These are phyloP conservation scores for Gonioctena quinquepunctata DNA, from an alignment of 1,140 invertebrate genomes.

Conservation along the genomic window DNA sequence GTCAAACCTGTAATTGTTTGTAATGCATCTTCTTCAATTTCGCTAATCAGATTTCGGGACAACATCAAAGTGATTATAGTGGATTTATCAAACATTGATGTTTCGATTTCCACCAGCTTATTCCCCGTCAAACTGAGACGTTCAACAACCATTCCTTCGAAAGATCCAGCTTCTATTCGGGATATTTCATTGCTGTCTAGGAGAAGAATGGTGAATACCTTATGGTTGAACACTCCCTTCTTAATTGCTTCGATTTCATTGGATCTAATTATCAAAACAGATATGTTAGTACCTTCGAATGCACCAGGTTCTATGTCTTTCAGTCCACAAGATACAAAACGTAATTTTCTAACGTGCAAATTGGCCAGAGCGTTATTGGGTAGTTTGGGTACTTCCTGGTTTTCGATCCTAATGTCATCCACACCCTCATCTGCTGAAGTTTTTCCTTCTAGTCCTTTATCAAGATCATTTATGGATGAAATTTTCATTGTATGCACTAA, in stretches of 20 bases:
- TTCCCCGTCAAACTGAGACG: background rate
- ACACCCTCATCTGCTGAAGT: no score
- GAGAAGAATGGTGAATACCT: background rate
- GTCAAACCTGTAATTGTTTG: background rate
- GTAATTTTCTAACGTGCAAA: background rate
- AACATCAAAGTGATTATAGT: background rate
- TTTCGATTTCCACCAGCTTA: background rate
- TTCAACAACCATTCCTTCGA: background rate
- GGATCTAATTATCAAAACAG: background rate
- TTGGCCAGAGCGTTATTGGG: background rate
- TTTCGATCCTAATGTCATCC: background rate
- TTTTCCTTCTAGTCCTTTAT: background rate
- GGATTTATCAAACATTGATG: background rate
- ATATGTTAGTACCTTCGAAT: background rate
- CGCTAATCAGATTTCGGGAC: background rate
- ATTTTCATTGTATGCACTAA: background rate
- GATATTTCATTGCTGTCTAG: background rate
- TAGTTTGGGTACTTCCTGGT: background rate
- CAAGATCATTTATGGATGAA: background rate
- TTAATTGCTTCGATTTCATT: background rate
- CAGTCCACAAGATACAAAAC: background rate
- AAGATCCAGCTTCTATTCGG: background rate
- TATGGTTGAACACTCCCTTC: background rate
- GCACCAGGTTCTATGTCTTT: conserved; percentile 1
- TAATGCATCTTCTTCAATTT: background rate